These are phyloP conservation scores for Dipodomys stephensi DNA, from an alignment of 2,113 vertebrate species.

Conservation along the genomic window DNA sequence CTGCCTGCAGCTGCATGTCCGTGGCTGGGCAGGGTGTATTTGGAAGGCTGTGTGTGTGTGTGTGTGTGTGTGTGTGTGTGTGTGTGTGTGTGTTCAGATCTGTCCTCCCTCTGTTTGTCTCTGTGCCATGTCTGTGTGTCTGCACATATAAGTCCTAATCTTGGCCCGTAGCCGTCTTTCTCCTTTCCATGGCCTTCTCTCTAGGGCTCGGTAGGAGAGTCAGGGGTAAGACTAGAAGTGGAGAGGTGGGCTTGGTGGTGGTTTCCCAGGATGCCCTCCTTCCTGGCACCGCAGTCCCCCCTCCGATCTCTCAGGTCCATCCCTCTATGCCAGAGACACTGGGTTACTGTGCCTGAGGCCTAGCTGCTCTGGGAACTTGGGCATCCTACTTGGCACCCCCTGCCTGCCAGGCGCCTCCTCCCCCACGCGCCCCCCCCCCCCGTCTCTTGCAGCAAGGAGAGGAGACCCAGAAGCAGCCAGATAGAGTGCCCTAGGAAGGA, in stretches of 20 bases:
- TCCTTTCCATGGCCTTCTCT: not conserved
- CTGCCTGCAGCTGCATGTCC: no score
- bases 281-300: not conserved
- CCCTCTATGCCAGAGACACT: not conserved
- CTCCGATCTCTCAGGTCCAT: not conserved
- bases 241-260: not conserved
- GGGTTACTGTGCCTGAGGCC: not conserved
- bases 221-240: not conserved
- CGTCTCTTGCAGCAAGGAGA: not conserved
- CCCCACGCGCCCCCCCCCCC: not conserved
- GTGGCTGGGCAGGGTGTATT: not conserved
- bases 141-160: not conserved
- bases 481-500: slow-evolving; percentile 36
- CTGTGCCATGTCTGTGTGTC: not conserved
- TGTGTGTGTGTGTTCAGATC: not conserved
- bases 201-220: not conserved
- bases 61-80: not conserved
- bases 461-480: slow-evolving; percentile 51
- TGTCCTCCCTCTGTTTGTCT: not conserved
- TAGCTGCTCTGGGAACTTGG: not conserved
- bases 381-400: not conserved
- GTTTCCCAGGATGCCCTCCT: not conserved
- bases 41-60: not conserved
- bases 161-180: not conserved
- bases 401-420: not conserved